Base-by-base conservation (phyloP, 2,888 invertebrate genomes). In the Podabrus alpinus region DNA sequence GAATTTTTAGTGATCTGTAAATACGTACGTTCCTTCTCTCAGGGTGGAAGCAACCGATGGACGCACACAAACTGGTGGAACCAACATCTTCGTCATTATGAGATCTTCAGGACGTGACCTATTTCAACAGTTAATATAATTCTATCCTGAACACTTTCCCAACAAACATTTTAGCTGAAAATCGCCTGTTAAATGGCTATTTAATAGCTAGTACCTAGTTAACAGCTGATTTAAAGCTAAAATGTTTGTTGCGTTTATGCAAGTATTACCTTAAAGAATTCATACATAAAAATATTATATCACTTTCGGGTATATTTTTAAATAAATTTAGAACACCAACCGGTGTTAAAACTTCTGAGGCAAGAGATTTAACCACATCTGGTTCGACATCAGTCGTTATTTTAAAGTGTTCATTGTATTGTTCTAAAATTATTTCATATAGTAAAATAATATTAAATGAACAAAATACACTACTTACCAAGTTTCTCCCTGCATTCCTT, bases 11-110 rank as follows among this genome's bases (percentile, higher is more conserved):
- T 21, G 19, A 15, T 15, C 9, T 64, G n/a, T 1, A 45, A 45
- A 19, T 19, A 91, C 93, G 91, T 86, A 94, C 94, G 97, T 97
- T 88, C 97, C 97, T 75, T 96, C 93, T 88, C 97, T 97, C 24
- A 97, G 91, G 82, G 99, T 98, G 0, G 98, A 98, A 9, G 95
- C 92, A 10, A 99, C 98, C 13, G 98, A 98, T 0, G 99, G 99
- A 7, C 99, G 91, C 83, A 99, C 99, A 84, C 98, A 98, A 78
- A 97, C 93, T 0, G 99, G 99, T 1, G 99, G 98, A 0, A 99
- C 99, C 45, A 97, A 94, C 79, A 99, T 91, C 78, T 97, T 90
- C 0, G 96, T 97, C 66, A 98, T 91, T 81, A 99, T 94, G 77
- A 99, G 89, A 88, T 99, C 95, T 81, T 94, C 93, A 0, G 99